A percentile compares a stretch with the other conserved stretches of the same genome.
These are phyloP conservation scores for Cydia splendana DNA, from an alignment of 1,140 invertebrate genomes.

Conservation along the genomic window DNA sequence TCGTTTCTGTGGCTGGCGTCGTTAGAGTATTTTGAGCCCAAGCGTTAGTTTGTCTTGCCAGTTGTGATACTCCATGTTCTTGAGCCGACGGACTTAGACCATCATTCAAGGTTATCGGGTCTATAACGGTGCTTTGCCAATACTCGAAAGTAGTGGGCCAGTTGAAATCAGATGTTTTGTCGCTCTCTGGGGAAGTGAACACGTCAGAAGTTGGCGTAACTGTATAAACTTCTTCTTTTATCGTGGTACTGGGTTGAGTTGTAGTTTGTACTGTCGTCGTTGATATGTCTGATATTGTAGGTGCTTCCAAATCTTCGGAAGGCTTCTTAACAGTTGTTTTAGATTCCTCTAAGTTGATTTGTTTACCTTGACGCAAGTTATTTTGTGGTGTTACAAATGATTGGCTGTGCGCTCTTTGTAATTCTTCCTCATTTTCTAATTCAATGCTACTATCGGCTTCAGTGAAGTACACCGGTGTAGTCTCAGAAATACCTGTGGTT, in stretches of 20 bases:
- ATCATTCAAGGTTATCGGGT: constrained; percentile 86
- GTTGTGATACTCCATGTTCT: constrained; percentile 39
- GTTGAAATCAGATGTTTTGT: constrained; percentile 63
- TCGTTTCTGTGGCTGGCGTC: constrained; percentile 42
- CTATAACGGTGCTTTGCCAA: constrained; percentile 84
- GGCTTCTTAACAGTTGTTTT: constrained; percentile 60
- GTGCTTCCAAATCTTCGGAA: constrained; percentile 69
- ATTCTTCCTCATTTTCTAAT: constrained; percentile 77
- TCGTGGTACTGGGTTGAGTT: constrained; percentile 56
- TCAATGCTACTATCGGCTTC: constrained; percentile 69
- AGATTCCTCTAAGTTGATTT: constrained; percentile 58
- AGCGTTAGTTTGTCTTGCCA: constrained; percentile 44
- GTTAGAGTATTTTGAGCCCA: constrained; percentile 48
- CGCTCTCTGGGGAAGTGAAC: constrained; percentile 67
- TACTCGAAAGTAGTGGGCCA: constrained; percentile 69
- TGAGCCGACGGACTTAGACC: constrained; percentile 75
- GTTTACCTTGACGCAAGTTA: constrained; percentile 70
- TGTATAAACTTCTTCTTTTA: constrained; percentile 52
- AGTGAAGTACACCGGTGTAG: constrained; percentile 61
- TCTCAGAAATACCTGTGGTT: constrained; percentile 48
- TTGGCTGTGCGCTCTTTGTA: constrained; percentile 78
- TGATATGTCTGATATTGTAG: constrained; percentile 52
- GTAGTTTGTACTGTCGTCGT: constrained; percentile 56
- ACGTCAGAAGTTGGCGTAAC: constrained; percentile 49
- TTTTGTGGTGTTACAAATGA: constrained; percentile 74